Conservation (phyloP, 2,797 vertebrate genomes). For the Dendrocincla tyrannina region DNA sequence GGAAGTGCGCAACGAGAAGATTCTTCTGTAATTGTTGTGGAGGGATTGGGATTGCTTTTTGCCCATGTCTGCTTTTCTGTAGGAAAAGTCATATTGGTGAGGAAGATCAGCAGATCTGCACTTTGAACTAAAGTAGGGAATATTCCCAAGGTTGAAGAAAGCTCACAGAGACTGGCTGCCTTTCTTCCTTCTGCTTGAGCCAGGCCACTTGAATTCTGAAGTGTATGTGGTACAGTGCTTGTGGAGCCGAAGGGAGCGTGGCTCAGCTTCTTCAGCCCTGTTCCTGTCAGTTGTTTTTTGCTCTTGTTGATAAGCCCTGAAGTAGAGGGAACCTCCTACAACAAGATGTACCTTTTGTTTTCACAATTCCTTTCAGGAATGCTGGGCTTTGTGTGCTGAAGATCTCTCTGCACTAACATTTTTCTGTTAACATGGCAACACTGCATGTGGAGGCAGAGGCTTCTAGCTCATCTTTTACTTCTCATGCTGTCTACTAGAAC, state of each 20-base stretch:
- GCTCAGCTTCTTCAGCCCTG: neutral
- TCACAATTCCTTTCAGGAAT: neutral
- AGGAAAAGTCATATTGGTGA: neutral
- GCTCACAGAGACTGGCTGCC: neutral
- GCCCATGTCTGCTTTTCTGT: neutral
- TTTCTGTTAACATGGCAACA: constrained; percentile 48
- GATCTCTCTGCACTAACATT: neutral
- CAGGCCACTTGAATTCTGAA: neutral
- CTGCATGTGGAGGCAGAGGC: neutral
- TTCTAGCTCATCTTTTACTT: neutral
- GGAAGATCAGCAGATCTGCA: neutral
- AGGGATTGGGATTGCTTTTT: neutral
- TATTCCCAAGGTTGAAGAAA: neutral
- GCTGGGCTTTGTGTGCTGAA: neutral
- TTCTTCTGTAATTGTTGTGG: neutral
- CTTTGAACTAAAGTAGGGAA: neutral
- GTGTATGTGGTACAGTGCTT: rapidly evolving
- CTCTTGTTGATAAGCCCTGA: neutral
- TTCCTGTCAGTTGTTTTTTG: neutral
- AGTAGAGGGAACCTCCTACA: neutral
- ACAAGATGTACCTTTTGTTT: neutral
- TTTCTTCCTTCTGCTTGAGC: neutral
- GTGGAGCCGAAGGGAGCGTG: neutral
- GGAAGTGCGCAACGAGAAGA: neutral
- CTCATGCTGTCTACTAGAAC: neutral